Evolutionary conservation across 2,797 vertebrate species (phyloP).

Genomic region (Molossus molossus): DNA sequence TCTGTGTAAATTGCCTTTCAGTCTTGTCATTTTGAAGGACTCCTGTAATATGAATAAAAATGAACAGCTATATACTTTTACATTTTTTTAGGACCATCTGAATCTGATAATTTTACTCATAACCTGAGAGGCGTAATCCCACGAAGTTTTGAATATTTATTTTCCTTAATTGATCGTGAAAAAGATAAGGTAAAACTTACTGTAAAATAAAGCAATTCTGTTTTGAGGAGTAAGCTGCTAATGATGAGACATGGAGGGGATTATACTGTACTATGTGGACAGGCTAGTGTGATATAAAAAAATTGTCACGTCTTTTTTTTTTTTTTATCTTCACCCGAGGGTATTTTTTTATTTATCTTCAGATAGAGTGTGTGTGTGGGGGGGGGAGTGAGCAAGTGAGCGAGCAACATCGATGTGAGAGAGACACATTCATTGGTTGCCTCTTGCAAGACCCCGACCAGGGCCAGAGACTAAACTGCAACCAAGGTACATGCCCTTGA

Average conservation of each 20-base stretch:
- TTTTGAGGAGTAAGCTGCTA: slow-evolving; percentile 31
- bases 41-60: slow-evolving; percentile 53
- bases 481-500: no score
- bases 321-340: no score
- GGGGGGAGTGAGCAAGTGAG: no score
- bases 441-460: no score
- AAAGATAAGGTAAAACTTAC: slow-evolving; percentile 92
- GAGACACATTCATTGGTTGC: no score
- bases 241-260: background rate
- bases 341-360: no score
- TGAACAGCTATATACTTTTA: background rate
- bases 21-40: slow-evolving; percentile 57
- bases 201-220: slow-evolving; percentile 12
- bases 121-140: slow-evolving; percentile 97
- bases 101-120: slow-evolving; percentile 96
- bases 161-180: slow-evolving; percentile 97
- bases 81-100: slow-evolving; percentile 94
- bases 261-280: background rate
- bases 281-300: background rate
- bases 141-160: slow-evolving; percentile 97
- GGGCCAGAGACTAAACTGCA: no score
- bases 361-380: no score
- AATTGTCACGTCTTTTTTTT: background rate
- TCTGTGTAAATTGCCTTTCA: slow-evolving; percentile 31
- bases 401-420: no score